Base-by-base conservation (phyloP, 2,888 invertebrate species). In the Drosophila nigricruria region DNA sequence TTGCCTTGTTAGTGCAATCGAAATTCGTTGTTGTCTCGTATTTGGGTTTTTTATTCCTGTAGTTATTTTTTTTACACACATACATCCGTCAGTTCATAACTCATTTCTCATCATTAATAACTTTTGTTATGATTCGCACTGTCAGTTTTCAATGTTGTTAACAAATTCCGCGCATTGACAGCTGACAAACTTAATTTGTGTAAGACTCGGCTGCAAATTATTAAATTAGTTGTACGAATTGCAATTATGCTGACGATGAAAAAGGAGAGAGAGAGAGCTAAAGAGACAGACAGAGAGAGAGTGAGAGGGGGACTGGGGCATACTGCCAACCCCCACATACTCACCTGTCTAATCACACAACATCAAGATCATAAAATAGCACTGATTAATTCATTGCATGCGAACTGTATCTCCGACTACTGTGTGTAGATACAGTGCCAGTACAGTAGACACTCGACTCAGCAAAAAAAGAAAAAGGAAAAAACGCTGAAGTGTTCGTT, bases 141-240 rank as follows among this genome's bases (percentile, higher is more conserved):
- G 91, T 91, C 92, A 91, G 91, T 82, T 82, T 89, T 87, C 77
- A 88, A 91, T 91, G 91, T 86, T 91, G 91, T 91, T 91, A 88
- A 91, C 91, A 92, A 90, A 92, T 91, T 91, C 91, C 83, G 72
- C 62, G 79, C 84, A 88, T 91, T 87, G 82, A 78, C 86, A 91
- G 87, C 86, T 91, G 91, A 91, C 92, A 92, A 91, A 90, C 86
- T 92, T 88, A 92, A 91, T 91, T 91, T 91, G 82, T 76, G 68
- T 69, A 75, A 71, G 49, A 62, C 63, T 63, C 70, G 81, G 34
- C 73, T 57, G 81, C 72, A 83, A 82, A 86, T 83, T 86, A 86
- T 83, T 84, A 86, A 86, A 84, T 84, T 84, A 84, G 86, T 78
- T 82, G 82, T 86, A 77, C 83, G 83, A 83, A 86, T 84, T 80